phyloP scores from a whole-genome alignment of 2,113 vertebrate genomes.

The Pachycephala philippinensis region DNA sequence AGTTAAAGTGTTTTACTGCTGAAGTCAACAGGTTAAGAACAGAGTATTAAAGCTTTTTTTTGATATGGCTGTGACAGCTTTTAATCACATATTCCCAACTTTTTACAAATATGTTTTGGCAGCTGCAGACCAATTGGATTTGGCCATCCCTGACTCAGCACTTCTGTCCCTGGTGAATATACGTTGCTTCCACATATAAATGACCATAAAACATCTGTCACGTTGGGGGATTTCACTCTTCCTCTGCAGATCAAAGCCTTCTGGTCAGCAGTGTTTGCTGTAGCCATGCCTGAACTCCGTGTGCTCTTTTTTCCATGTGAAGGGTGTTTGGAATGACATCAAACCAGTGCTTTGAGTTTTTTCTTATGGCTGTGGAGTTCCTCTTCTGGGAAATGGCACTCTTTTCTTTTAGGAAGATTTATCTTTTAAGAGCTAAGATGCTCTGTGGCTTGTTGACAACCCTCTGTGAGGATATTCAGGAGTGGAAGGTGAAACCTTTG shows the following conservation, averaged over 20 bases:
- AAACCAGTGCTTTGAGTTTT: not conserved
- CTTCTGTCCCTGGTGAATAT: not conserved
- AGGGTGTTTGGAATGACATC: not conserved
- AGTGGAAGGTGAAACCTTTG: not conserved
- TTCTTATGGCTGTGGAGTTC: not conserved
- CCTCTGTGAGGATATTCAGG: not conserved
- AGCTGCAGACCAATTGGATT: not conserved
- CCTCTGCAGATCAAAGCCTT: not conserved
- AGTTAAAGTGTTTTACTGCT: not conserved
- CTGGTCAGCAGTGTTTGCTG: not conserved
- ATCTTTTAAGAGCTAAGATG: not conserved
- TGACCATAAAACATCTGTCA: not conserved
- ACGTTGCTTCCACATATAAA: fast-evolving
- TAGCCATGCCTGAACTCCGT: not conserved
- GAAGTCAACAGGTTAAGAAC: not conserved
- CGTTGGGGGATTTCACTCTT: not conserved
- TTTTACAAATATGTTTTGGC: not conserved
- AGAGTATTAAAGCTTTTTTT: not conserved
- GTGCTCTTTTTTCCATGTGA: not conserved
- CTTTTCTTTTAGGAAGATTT: not conserved
- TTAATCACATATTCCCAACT: not conserved
- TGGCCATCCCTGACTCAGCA: not conserved
- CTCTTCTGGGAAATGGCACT: fast-evolving
- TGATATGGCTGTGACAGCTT: not conserved
- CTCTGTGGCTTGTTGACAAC: not conserved